Evolutionary conservation across 2,888 invertebrate genomes (phyloP), one percentile per base, ranked within the genome.

Genomic region (Epinotia bilunana): DNA sequence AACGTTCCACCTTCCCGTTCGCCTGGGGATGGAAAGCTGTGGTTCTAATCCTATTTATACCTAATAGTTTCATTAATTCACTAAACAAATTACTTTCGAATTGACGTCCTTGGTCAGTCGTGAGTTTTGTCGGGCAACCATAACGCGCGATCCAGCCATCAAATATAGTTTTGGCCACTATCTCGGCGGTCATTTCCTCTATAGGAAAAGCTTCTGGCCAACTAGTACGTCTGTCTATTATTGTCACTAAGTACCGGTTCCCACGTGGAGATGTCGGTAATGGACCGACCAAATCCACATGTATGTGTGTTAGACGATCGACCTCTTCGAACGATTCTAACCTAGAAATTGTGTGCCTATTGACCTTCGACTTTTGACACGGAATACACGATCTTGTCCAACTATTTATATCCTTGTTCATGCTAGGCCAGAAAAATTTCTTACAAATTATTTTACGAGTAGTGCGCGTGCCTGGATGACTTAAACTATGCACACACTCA

Each of bases 31-130:
- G 81, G 53, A 79, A 82, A 2, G 80, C 65, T 1, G 80, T 80
- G 0, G 78, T 81, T 16, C 80, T 71, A 3, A 72, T 53, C 43
- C 76, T 79, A 12, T 78, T 18, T 2, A 80, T 65, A 1, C 79
- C 80, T 70, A 80, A 57, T 9, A 74, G 49, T 43, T 64, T 74
- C 74, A 82, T 77, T 69, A 83, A 81, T 0, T 86, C 72, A 0
- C 80, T 81, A 73, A 81, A 76, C 58, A 87, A 84, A 3, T 81
- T 79, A 2, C 86, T 87, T 33, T 87, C 81, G 1, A 89, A 79
- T 78, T 88, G 85, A 3, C 86, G 46, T 67, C 88, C 86, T 73
- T 86, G 87, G 12, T 85, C 63, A 7, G 62, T 73, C 9, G 73
- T 73, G 6, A 77, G 20, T n/a, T 55, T 74, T 7, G 69, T 9